Base-by-base conservation (phyloP, 2,888 invertebrate species). In the Diplazon laetatorius region DNA sequence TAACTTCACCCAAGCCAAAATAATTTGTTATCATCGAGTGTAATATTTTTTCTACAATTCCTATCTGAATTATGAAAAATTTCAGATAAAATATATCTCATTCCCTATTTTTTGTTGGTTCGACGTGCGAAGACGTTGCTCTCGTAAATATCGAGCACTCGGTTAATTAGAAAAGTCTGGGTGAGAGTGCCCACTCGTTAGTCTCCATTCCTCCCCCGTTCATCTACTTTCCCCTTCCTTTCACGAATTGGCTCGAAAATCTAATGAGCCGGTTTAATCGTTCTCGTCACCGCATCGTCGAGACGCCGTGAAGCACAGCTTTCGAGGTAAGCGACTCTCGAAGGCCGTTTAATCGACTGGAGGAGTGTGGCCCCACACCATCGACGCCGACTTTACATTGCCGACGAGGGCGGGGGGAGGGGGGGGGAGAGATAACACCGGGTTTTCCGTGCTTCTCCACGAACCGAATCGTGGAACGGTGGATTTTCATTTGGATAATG, bases 401-500 rank as follows among this genome's bases (percentile, higher is more conserved):
- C 35, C 57, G 10, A 70, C 10, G n/a, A n/a, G n/a, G n/a, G n/a
- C n/a, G n/a, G n/a, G n/a, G n/a, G n/a, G n/a, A n/a, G n/a, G n/a
- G n/a, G n/a, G n/a, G n/a, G n/a, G n/a, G n/a, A n/a, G 57, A 37
- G 44, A 57, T 57, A 68, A 68, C 52, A 30, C 52, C 25, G 42
- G 42, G 39, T 52, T 14, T 42, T 39, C 42, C 52, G 16, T 48
- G 35, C 25, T 37, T 55, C 16, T 2, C 37, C 12, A 46, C 44
- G 20, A 73, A 37, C 46, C 44, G 52, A 69, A n/a, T n/a, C n/a
- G n/a, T n/a, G n/a, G 50, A 35, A 37, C 50, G 39, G 65, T 78
- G 65, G 66, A 78, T 78, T 82, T 83, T 84, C 82, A 83, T 85
- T 82, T 77, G 69, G 73, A 77, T 84, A 81, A 85, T 83, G 83